Conservation (phyloP, 2,797 vertebrate species). For the Scarus forsteni region DNA sequence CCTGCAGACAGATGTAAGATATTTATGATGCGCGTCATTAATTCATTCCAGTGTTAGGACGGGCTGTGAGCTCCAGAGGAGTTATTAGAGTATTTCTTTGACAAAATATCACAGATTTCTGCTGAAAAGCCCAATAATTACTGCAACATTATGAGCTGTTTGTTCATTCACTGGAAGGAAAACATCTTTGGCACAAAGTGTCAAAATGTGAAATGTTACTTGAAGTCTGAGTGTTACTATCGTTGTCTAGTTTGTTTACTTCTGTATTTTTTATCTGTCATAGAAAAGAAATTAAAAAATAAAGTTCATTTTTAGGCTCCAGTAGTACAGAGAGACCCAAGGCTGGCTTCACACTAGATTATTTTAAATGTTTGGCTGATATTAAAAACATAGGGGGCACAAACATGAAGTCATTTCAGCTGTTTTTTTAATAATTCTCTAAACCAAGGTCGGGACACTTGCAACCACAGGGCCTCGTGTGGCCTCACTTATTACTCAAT, state of each 20-base stretch:
- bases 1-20: conserved; percentile 62
- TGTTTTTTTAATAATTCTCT: too few species aligned
- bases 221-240: conserved; percentile 39
- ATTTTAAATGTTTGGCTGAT: too few species aligned
- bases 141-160: neutral
- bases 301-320: conserved; percentile 11
- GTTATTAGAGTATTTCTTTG: conserved; percentile 11
- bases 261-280: neutral
- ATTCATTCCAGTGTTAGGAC: conserved; percentile 63
- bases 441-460: too few species aligned
- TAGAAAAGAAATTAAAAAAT: conserved; percentile 20
- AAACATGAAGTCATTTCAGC: too few species aligned
- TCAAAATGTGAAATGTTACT: conserved; percentile 39
- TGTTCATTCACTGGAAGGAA: conserved; percentile 29
- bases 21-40: conserved; percentile 60
- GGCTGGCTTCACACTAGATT: too few species aligned
- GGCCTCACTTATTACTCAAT: too few species aligned
- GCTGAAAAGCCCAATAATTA: conserved; percentile 16
- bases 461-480: too few species aligned
- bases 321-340: conserved; percentile 18
- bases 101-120: conserved; percentile 6
- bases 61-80: conserved; percentile 8
- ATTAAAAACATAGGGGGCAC: too few species aligned
- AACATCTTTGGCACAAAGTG: conserved; percentile 19
- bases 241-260: neutral